Base-by-base conservation (phyloP, 2,888 invertebrate genomes). In the Metalampra italica region DNA sequence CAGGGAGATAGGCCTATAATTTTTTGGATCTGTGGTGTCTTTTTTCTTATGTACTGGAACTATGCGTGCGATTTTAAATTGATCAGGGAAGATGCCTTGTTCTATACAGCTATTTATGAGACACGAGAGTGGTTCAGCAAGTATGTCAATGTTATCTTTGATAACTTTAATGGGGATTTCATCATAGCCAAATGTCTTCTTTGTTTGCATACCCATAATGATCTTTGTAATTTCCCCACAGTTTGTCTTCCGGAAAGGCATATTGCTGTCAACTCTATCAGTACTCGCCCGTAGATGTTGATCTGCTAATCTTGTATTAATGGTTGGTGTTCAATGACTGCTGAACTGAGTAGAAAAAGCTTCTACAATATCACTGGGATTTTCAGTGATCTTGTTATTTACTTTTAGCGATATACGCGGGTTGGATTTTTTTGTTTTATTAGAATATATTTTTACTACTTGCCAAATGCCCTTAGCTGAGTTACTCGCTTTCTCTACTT, bases 11-110 rank as follows among this genome's bases (percentile, higher is more conserved):
- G 22, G 22, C 41, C 37, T 34, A 9, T 43, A 42, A 41, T 15
- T 37, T 45, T 38, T 13, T 3, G 37, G 36, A 36, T 46, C 39
- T 14, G 13, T 9, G 29, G 9, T 13, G 11, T 22, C 7, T 9
- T 14, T 11, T 38, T 46, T 46, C 11, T 46, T 46, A 39, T 39
- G 12, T 12, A 46, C 14, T 7, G 46, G 46, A 3, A 46, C 11
- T 8, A 46, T 30, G 14, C 39, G 38, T 22, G 46, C 46, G 9
- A 43, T 43, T 30, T 43, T 43, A 9, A 43, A 2, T 9, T 29
- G 43, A 4, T 43, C 43, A 8, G 46, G 46, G 22, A 46, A 46
- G 1, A 39, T 12, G 5, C 39, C 14, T 22, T 11, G 8, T 1
- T 46, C 11, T 3, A 30, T n/a, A 11, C 46, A 46, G 0, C 11